phyloP scores from a whole-genome alignment of 2,113 vertebrate genomes.

The Bungarus multicinctus region DNA sequence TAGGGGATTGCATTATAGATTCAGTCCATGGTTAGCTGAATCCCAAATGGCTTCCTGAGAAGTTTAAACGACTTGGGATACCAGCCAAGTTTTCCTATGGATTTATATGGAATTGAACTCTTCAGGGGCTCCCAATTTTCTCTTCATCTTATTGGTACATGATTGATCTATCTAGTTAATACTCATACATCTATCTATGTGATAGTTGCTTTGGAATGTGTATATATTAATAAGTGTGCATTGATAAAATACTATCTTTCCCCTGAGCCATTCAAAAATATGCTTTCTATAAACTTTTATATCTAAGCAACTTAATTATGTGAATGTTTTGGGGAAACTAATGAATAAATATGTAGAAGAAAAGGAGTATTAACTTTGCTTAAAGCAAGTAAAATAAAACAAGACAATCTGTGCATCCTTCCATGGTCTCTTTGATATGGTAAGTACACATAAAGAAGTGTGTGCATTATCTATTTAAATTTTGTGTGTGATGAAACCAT shows the following conservation, averaged over 20 bases:
- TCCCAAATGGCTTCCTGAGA: conserved; percentile 41
- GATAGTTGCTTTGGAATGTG: conserved; percentile 24
- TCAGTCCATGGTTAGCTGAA: conserved; percentile 51
- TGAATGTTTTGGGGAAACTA: conserved; percentile 21
- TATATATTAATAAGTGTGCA: conserved; percentile 10
- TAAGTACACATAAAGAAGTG: neutral
- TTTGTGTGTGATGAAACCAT: neutral
- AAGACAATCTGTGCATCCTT: neutral
- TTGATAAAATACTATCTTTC: neutral
- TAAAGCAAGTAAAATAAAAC: neutral
- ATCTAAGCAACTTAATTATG: conserved; percentile 7
- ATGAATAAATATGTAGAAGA: neutral
- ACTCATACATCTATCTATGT: conserved; percentile 16
- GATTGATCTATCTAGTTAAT: conserved; percentile 33
- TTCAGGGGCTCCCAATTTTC: conserved; percentile 34
- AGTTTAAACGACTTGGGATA: conserved; percentile 41
- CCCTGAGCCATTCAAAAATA: neutral
- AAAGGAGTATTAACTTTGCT: neutral
- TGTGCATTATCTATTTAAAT: neutral
- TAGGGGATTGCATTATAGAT: conserved; percentile 34
- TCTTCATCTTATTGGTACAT: conserved; percentile 37
- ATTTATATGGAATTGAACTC: conserved; percentile 8
- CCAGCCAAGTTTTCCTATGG: neutral
- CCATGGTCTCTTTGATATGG: neutral
- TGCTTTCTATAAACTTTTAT: neutral